These are phyloP conservation scores for Drosophila athabasca DNA, from an alignment of 1,140 invertebrate genomes.

Conservation along the genomic window DNA sequence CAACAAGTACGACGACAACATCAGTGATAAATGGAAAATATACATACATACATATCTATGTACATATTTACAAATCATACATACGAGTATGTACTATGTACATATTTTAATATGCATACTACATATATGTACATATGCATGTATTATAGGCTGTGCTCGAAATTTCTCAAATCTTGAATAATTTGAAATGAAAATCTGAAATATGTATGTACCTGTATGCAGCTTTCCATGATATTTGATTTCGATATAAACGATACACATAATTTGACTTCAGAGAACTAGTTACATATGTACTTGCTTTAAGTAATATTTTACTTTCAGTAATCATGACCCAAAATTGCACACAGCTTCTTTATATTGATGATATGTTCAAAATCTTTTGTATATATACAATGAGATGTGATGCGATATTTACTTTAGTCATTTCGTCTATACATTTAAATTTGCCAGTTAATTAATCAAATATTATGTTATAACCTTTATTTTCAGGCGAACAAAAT, in stretches of 20 bases:
- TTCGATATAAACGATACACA: too few relatives aligned
- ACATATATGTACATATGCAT: background rate
- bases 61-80: conserved; percentile 6
- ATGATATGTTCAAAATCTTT: too few relatives aligned
- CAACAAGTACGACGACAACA: conserved; percentile 43
- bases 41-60: conserved; percentile 17
- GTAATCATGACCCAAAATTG: too few relatives aligned
- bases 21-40: conserved; percentile 40
- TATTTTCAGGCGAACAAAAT: conserved; percentile 92
- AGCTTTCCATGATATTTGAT: too few relatives aligned
- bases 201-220: too few relatives aligned
- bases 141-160: too few relatives aligned
- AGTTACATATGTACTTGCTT: too few relatives aligned
- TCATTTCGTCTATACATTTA: background rate
- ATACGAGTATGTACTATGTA: background rate
- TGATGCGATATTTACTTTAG: background rate
- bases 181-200: too few relatives aligned
- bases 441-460: background rate
- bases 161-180: too few relatives aligned
- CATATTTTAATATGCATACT: conserved; percentile 2
- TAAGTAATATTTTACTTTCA: too few relatives aligned
- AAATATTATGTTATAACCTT: conserved; percentile 57
- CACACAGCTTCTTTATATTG: too few relatives aligned
- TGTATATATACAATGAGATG: background rate
- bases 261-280: too few relatives aligned